Conservation (phyloP, 2,113 vertebrate genomes). For the Menidia beryllina region DNA sequence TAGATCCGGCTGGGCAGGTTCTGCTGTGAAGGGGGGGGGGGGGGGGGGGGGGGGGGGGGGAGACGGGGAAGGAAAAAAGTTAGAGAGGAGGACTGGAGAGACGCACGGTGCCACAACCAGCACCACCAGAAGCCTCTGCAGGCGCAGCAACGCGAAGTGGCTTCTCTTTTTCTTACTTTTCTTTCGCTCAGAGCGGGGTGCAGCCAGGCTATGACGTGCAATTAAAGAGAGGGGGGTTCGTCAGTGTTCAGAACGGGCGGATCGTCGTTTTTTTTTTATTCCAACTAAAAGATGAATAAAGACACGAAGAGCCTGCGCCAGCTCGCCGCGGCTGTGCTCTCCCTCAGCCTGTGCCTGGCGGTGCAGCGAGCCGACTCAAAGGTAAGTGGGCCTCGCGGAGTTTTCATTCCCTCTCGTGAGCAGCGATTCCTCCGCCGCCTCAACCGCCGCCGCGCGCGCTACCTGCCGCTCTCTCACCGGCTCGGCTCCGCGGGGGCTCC, state of each 20-base stretch:
- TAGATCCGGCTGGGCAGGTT: constrained; percentile 79
- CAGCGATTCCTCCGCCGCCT: no score
- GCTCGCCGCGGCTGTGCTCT: constrained; percentile 64
- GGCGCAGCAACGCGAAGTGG: constrained; percentile 36
- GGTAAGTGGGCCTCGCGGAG: constrained; percentile 72
- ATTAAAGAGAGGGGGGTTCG: constrained; percentile 51
- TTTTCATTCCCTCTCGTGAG: neutral
- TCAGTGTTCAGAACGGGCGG: constrained; percentile 65
- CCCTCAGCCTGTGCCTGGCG: constrained; percentile 71
- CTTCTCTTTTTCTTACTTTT: neutral
- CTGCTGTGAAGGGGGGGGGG: constrained; percentile 67
- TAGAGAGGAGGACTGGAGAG: constrained; percentile 74
- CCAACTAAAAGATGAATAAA: constrained; percentile 74
- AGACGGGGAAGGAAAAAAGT: no score
- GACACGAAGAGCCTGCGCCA: constrained; percentile 64
- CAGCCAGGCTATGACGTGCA: constrained; percentile 72
- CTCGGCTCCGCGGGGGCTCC: constrained; percentile 36
- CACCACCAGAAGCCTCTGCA: constrained; percentile 60
- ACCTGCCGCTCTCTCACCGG: constrained; percentile 3
- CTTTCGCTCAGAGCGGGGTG: constrained; percentile 20
- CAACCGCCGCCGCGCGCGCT: no score
- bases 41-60: no score
- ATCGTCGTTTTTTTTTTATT: constrained; percentile 58
- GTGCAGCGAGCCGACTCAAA: constrained; percentile 72
- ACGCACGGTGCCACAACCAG: constrained; percentile 73